A percentile compares a stretch with the other conserved stretches of the same genome.
These are phyloP conservation scores for Otocyon megalotis DNA, from an alignment of 2,113 vertebrate genomes.

Conservation along the genomic window DNA sequence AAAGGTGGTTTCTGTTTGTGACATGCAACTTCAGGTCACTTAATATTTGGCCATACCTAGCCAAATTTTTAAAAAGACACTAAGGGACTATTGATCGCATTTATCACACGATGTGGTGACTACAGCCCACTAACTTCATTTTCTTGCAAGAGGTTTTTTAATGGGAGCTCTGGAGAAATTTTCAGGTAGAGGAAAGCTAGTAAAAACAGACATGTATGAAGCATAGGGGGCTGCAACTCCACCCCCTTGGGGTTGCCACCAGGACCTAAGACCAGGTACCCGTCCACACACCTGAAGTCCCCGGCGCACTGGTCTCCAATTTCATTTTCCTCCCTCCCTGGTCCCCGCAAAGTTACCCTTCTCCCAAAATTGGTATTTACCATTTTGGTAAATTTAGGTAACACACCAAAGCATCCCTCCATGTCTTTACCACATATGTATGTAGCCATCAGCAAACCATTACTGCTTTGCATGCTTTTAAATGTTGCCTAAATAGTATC, in stretches of 20 bases:
- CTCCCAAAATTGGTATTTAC: neutral
- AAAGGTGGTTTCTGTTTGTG: neutral
- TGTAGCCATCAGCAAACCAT: neutral
- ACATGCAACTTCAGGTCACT: neutral
- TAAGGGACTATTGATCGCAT: neutral
- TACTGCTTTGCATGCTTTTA: neutral
- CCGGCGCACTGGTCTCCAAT: neutral
- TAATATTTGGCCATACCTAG: neutral
- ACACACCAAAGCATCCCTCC: neutral
- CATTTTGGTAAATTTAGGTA: neutral
- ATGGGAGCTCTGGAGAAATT: neutral
- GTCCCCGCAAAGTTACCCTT: neutral
- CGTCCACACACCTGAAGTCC: neutral
- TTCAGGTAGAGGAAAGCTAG: slow-evolving; percentile 4
- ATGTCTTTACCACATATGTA: neutral
- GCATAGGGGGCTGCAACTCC: neutral
- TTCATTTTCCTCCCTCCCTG: neutral
- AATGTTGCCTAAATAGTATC: neutral
- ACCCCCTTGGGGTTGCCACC: neutral
- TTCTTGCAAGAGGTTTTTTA: slow-evolving; percentile 15
- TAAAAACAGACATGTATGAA: neutral
- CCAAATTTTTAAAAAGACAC: slow-evolving; percentile 8
- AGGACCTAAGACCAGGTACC: neutral
- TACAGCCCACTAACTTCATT: neutral
- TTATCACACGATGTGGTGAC: neutral